Conservation (phyloP, 2,113 vertebrate genomes). For the Onychostoma macrolepis region DNA sequence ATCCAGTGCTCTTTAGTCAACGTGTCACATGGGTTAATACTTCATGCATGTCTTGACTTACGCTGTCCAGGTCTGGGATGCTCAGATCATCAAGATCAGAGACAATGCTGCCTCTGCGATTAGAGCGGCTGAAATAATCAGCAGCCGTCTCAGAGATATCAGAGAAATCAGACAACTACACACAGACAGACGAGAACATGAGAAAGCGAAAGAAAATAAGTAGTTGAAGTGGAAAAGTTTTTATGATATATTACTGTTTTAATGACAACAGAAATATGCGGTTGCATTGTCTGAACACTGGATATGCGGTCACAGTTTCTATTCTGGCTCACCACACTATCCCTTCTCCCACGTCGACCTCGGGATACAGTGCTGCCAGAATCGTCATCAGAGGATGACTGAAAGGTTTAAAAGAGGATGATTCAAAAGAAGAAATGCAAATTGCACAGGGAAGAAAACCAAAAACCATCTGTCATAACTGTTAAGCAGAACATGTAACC, state of each 20-base stretch:
- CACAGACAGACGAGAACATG: conserved; percentile 26
- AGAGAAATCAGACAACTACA: conserved; percentile 85
- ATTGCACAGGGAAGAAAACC: not conserved
- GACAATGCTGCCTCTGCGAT: conserved; percentile 88
- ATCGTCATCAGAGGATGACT: conserved; percentile 83
- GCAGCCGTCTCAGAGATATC: conserved; percentile 89
- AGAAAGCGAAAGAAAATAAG: conserved; percentile 21
- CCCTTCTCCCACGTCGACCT: conserved; percentile 77
- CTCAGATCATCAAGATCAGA: conserved; percentile 88
- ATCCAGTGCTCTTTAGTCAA: not conserved
- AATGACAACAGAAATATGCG: not conserved
- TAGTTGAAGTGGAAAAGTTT: conserved; percentile 5
- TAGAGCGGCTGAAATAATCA: conserved; percentile 94
- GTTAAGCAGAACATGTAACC: not conserved
- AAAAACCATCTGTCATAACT: not conserved
- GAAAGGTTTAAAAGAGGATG: conserved; percentile 60
- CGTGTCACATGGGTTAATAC: not conserved
- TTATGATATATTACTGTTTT: not conserved
- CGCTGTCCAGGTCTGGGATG: conserved; percentile 82
- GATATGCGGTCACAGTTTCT: conserved; percentile 5
- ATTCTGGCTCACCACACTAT: conserved; percentile 83
- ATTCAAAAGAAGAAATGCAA: not conserved
- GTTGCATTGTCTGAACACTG: not conserved
- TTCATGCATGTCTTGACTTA: conserved; percentile 78
- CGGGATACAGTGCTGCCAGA: conserved; percentile 80